These are phyloP conservation scores for Aphelenchoides bicaudatus DNA, from an alignment of 2,888 invertebrate species.

Conservation along the genomic window DNA sequence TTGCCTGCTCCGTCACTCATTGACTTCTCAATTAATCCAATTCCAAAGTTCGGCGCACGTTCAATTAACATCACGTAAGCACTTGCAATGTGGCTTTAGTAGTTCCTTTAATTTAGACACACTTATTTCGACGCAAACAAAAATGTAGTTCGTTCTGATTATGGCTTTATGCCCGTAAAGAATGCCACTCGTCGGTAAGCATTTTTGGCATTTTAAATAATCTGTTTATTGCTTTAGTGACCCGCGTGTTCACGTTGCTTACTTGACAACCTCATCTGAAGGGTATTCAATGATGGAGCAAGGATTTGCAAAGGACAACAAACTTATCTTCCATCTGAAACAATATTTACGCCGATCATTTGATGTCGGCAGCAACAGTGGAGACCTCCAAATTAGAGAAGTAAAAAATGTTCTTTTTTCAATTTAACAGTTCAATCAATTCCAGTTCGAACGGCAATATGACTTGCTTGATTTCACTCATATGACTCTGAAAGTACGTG, in stretches of 20 bases:
- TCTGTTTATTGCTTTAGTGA: too few relatives aligned
- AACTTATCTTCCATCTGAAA: constrained; percentile 57
- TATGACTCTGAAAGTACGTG: constrained; percentile 54
- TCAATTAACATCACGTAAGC: constrained; percentile 57
- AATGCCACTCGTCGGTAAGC: constrained; percentile 56
- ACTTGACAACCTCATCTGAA: constrained; percentile 56
- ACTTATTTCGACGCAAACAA: constrained; percentile 50
- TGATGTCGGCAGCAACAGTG: constrained; percentile 48
- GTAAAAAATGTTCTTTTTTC: constrained; percentile 22
- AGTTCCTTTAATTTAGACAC: constrained; percentile 39
- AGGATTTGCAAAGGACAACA: constrained; percentile 54
- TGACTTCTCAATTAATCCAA: constrained; percentile 59
- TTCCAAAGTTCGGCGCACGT: constrained; percentile 60
- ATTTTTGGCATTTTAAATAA: too few relatives aligned
- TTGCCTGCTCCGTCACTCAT: constrained; percentile 56
- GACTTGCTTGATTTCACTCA: constrained; percentile 54
- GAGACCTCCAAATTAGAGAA: constrained; percentile 54
- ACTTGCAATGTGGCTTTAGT: not conserved
- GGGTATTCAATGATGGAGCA: constrained; percentile 60
- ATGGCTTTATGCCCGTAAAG: constrained; percentile 60
- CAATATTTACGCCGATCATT: constrained; percentile 57
- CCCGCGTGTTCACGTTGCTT: constrained; percentile 56
- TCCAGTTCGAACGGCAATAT: constrained; percentile 54
- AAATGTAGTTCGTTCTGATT: constrained; percentile 53
- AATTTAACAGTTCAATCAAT: not conserved